phyloP scores from a whole-genome alignment of 2,113 vertebrate species.

The Oriolus oriolus region DNA sequence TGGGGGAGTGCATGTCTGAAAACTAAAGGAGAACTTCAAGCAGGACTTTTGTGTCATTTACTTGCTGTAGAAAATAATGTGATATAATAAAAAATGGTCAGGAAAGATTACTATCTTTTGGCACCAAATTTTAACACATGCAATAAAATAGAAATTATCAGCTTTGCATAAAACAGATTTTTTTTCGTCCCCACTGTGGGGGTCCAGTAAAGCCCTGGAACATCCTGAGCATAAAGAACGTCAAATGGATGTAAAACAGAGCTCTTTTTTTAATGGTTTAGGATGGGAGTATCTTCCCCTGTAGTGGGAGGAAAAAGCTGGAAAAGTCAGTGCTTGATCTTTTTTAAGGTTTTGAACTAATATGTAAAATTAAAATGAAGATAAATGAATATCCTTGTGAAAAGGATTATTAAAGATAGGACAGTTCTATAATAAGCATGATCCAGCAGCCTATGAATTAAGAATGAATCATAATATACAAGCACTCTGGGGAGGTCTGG shows the following conservation, averaged over 20 bases:
- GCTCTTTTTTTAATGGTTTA: background rate
- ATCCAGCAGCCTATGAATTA: background rate
- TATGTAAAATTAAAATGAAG: background rate
- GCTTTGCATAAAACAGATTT: background rate
- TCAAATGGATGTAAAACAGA: slow-evolving; percentile 51
- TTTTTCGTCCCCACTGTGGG: background rate
- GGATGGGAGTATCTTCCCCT: background rate
- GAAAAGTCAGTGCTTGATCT: slow-evolving; percentile 2
- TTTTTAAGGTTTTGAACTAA: slow-evolving; percentile 2
- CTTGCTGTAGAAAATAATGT: slow-evolving; percentile 1
- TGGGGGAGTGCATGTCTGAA: background rate
- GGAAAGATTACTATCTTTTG: slow-evolving; percentile 67
- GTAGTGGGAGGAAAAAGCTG: background rate
- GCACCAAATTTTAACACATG: slow-evolving; percentile 47
- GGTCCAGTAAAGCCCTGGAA: slow-evolving; percentile 21
- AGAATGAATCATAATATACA: background rate
- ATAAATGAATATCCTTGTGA: background rate
- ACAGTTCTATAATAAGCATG: background rate
- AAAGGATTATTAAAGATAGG: background rate
- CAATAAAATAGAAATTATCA: slow-evolving; percentile 57
- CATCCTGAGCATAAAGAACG: background rate
- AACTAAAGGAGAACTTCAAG: slow-evolving; percentile 8
- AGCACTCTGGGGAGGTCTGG: slow-evolving; percentile 11
- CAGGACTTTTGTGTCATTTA: background rate
- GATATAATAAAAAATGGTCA: slow-evolving; percentile 53